These are phyloP conservation scores for Zosterops pallidus DNA, from an alignment of 2,113 vertebrate species.

Conservation along the genomic window DNA sequence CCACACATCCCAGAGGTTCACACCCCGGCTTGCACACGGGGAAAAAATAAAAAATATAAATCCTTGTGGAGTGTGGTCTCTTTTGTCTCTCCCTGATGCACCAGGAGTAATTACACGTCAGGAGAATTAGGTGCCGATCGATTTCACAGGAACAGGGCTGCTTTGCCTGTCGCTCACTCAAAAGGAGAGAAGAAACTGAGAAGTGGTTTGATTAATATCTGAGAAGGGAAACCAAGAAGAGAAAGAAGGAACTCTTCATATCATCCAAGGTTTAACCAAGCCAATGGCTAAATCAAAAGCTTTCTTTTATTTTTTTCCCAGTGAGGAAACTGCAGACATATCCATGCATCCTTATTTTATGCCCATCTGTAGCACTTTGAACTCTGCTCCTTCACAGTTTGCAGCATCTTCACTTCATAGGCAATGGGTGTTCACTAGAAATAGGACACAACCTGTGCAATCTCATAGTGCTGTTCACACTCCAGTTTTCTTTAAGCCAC, in stretches of 20 bases:
- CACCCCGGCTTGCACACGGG: background rate
- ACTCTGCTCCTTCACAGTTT: background rate
- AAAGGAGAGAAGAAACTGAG: background rate
- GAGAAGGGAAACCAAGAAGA: background rate
- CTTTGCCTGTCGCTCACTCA: background rate
- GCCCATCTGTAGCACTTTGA: background rate
- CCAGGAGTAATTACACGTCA: background rate
- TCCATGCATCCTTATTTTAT: background rate
- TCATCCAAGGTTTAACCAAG: background rate
- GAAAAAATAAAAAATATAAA: background rate
- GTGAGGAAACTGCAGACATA: fast-evolving
- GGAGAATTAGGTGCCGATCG: background rate
- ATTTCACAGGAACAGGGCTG: background rate
- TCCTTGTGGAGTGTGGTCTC: background rate
- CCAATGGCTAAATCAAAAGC: background rate
- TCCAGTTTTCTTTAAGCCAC: background rate
- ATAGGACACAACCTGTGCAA: background rate
- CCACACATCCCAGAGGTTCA: background rate
- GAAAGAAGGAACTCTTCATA: background rate
- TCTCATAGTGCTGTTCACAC: background rate
- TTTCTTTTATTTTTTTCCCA: too few relatives aligned
- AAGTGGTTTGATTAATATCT: background rate
- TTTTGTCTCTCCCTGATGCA: background rate
- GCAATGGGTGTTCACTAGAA: background rate
- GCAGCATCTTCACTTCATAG: background rate